phyloP scores from a whole-genome alignment of 2,888 invertebrate genomes.

The Meta bourneti region DNA sequence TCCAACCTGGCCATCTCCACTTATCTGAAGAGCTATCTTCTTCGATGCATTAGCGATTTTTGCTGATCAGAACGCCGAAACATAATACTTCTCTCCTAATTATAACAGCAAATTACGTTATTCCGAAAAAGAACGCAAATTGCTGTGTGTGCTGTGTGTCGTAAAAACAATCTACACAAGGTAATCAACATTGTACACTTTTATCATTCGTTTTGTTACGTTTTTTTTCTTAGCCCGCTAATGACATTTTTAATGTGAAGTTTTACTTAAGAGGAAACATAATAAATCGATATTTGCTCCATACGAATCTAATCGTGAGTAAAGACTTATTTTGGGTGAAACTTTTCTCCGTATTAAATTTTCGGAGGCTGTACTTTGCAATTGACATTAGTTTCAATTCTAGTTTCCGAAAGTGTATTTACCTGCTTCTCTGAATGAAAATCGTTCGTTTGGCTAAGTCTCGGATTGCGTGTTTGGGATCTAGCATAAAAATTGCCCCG shows the following conservation, averaged over 20 bases:
- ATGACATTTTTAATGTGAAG: conserved; percentile 63
- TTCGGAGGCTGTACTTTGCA: not conserved
- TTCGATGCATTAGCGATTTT: conserved; percentile 58
- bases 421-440: too few species aligned
- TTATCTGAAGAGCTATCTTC: not conserved
- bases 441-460: too few species aligned
- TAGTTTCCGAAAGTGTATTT: not conserved
- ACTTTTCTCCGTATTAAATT: conserved; percentile 30
- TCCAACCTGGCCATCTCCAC: conserved; percentile 2
- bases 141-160: conserved; percentile 10
- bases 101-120: conserved; percentile 61
- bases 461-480: too few species aligned
- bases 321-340: conserved; percentile 20
- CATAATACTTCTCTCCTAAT: conserved; percentile 44
- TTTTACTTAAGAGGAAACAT: conserved; percentile 21
- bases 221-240: conserved; percentile 24
- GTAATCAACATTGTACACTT: conserved; percentile 7
- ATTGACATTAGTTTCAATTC: not conserved
- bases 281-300: conserved; percentile 38
- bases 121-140: conserved; percentile 41
- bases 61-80: conserved; percentile 50
- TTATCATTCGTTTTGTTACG: conserved; percentile 1
- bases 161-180: conserved; percentile 28
- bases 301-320: conserved; percentile 22
- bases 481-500: too few species aligned